phyloP scores from a whole-genome alignment of 2,113 vertebrate genomes.

The Prolemur simus region DNA sequence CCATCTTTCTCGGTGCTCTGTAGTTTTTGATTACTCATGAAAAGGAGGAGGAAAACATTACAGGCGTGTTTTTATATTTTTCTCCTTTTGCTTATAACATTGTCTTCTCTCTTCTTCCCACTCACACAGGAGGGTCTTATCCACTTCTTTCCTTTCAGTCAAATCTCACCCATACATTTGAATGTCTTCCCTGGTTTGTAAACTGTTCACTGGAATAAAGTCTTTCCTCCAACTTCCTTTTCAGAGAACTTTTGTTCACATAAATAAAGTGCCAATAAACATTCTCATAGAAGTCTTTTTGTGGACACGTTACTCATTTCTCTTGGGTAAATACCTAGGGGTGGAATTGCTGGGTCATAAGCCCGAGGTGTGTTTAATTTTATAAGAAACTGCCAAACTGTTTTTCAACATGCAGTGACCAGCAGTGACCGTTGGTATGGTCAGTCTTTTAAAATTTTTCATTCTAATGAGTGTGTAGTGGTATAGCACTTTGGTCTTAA shows the following conservation, averaged over 20 bases:
- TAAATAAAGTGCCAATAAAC: neutral
- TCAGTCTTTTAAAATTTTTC: neutral
- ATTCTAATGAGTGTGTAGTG: neutral
- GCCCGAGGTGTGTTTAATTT: neutral
- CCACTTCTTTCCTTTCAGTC: neutral
- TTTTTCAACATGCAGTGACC: neutral
- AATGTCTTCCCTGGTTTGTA: neutral
- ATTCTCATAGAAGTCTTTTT: neutral
- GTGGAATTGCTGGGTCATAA: neutral
- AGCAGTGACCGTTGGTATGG: neutral
- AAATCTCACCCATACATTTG: neutral
- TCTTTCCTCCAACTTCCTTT: too few relatives aligned
- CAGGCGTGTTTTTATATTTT: neutral
- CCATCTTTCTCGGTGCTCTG: neutral
- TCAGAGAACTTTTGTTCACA: too few relatives aligned
- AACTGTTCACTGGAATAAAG: too few relatives aligned
- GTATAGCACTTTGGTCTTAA: neutral
- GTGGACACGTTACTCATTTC: neutral
- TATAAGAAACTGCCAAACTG: neutral
- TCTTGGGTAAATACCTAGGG: neutral
- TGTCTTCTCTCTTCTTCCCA: neutral
- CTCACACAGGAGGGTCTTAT: neutral
- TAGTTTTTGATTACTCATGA: neutral
- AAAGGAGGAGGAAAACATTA: neutral
- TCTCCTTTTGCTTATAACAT: neutral